phyloP scores from a whole-genome alignment of 2,797 vertebrate genomes.

The Cuculus canorus region DNA sequence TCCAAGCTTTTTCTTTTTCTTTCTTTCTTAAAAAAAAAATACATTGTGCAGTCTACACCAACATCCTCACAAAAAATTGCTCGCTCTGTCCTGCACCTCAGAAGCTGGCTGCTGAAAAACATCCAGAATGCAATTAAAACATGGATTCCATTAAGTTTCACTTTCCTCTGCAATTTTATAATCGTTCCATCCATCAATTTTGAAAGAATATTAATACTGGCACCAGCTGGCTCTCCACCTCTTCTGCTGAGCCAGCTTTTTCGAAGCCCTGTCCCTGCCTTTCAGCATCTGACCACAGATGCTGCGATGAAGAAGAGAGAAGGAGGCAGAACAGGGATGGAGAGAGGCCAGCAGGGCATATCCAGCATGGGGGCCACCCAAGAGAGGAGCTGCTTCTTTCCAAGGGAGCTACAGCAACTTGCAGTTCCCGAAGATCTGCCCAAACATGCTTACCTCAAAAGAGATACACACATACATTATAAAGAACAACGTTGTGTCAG shows the following conservation, averaged over 20 bases:
- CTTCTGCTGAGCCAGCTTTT: slow-evolving; percentile 65
- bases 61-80: background rate
- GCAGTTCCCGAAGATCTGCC: background rate
- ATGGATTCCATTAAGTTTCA: slow-evolving; percentile 31
- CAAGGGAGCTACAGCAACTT: background rate
- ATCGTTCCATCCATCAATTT: slow-evolving; percentile 63
- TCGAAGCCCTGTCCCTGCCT: background rate
- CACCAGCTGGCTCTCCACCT: slow-evolving; percentile 53
- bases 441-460: background rate
- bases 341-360: background rate
- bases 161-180: slow-evolving; percentile 64
- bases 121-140: slow-evolving; percentile 61
- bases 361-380: background rate
- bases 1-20: background rate
- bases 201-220: slow-evolving; percentile 69
- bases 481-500: background rate
- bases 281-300: background rate
- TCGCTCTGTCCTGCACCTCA: background rate
- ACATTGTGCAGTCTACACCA: background rate
- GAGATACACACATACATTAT: background rate
- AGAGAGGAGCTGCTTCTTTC: background rate
- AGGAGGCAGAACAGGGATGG: background rate
- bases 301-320: background rate
- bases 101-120: slow-evolving; percentile 27
- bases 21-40: background rate